Evolutionary conservation across 2,888 invertebrate genomes (phyloP).

Genomic region (Apamea anceps): DNA sequence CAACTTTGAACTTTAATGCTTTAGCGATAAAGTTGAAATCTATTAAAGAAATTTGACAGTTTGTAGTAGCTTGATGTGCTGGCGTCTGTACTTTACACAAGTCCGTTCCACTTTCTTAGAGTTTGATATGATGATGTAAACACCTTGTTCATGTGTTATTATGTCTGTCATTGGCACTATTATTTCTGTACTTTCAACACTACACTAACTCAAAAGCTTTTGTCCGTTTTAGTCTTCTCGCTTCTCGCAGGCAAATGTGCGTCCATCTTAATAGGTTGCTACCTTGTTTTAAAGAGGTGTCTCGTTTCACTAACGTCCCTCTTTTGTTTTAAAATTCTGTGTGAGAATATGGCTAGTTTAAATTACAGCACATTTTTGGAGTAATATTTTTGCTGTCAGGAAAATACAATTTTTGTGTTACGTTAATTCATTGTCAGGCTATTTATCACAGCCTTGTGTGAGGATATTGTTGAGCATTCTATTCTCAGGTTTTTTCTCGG

Average conservation of each 20-base stretch:
- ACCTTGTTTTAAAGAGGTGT: conserved; percentile 32
- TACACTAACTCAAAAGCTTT: too few relatives aligned
- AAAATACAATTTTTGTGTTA: conserved; percentile 1
- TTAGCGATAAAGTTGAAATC: too few relatives aligned
- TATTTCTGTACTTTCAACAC: too few relatives aligned
- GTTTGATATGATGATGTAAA: too few relatives aligned
- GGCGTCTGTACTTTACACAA: too few relatives aligned
- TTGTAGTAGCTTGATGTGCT: too few relatives aligned
- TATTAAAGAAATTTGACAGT: too few relatives aligned
- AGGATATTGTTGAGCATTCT: background rate
- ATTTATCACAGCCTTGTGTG: conserved; percentile 9
- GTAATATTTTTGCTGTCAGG: conserved; percentile 25
- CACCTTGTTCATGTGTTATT: too few relatives aligned
- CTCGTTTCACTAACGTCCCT: conserved; percentile 17
- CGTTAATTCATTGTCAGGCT: background rate
- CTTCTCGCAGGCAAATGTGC: background rate
- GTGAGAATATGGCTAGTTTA: conserved; percentile 24
- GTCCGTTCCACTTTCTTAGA: too few relatives aligned
- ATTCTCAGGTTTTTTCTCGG: background rate
- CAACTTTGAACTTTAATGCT: too few relatives aligned
- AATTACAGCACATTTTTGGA: conserved; percentile 23
- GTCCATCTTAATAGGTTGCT: conserved; percentile 13
- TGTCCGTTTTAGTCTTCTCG: too few relatives aligned
- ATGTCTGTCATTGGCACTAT: too few relatives aligned
- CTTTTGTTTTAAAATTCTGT: conserved; percentile 48